These are phyloP conservation scores for Hedychridium roseum DNA, from an alignment of 2,888 invertebrate genomes.

Conservation along the genomic window DNA sequence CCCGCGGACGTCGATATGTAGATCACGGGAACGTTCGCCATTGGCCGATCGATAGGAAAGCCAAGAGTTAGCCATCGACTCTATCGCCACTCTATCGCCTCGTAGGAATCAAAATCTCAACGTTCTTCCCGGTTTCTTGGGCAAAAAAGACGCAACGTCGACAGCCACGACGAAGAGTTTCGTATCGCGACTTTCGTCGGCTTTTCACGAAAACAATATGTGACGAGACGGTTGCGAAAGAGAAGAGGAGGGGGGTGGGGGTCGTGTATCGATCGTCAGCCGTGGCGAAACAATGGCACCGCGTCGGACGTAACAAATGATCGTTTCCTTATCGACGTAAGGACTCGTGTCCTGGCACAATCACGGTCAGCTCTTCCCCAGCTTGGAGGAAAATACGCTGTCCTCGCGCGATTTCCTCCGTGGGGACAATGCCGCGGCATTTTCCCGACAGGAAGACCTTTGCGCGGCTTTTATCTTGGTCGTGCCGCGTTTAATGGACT, in stretches of 20 bases:
- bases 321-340: conserved; percentile 53
- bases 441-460: neutral
- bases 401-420: conserved; percentile 18
- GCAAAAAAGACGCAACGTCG: conserved; percentile 18
- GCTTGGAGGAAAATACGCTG: conserved; percentile 21
- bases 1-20: neutral
- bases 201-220: conserved; percentile 55
- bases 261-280: conserved; percentile 53
- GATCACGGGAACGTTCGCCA: conserved; percentile 10
- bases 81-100: too few species aligned
- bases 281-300: conserved; percentile 60
- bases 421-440: conserved; percentile 11
- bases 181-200: conserved; percentile 27
- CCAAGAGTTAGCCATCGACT: too few species aligned
- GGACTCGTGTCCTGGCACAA: conserved; percentile 22
- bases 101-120: too few species aligned
- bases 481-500: conserved; percentile 2
- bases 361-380: conserved; percentile 43
- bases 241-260: conserved; percentile 23
- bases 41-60: too few species aligned
- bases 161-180: conserved; percentile 5
- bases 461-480: conserved; percentile 2
- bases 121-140: too few species aligned
- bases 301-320: conserved; percentile 60
- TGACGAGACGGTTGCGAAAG: conserved; percentile 30